Base-by-base conservation (phyloP, 2,888 invertebrate genomes). In the Luffia ferchaultella region DNA sequence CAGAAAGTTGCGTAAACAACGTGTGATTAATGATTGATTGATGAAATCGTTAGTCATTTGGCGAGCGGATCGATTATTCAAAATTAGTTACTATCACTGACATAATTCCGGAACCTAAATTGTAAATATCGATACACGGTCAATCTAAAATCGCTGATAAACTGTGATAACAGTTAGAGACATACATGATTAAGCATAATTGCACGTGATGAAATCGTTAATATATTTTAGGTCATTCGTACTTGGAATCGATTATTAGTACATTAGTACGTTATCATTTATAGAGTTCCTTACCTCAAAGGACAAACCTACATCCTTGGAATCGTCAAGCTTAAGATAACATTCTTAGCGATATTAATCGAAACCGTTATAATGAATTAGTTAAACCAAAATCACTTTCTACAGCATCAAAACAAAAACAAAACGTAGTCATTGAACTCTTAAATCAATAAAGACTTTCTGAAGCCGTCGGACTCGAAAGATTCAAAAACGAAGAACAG, bases 41-140 rank as follows among this genome's bases (percentile, higher is more conserved):
- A 20, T 30, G 46, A 46, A 30, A 2, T 46, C 16, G 20, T 64
- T 67, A 65, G 62, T 67, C 70, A 70, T 59, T n/a, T 60, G 61
- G 56, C 54, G 57, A 55, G 53, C 53, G 16, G 19, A n/a, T 64
- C 74, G 70, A 76, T 78, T 77, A 77, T 76, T 74, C 69, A 71
- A 62, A 66, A 60, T 62, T 61, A 59, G 62, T 65, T 20, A 46
- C 46, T 30, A 30, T 30, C 30, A 12, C 30, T 12, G 30, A 30
- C 30, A 30, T 12, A 12, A 30, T 30, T 3, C 30, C 30, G 30
- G 30, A 30, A 30, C 30, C 30, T 3, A 30, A 12, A 30, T 12
- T 3, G 30, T 12, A 12, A n/a, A 12, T 30, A 30, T 30, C 30
- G 30, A 12, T 12, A 12, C 30, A 12, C 30, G 5, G 12, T 30